Base-by-base conservation (phyloP, 2,113 vertebrate species). In the Miniopterus natalensis region DNA sequence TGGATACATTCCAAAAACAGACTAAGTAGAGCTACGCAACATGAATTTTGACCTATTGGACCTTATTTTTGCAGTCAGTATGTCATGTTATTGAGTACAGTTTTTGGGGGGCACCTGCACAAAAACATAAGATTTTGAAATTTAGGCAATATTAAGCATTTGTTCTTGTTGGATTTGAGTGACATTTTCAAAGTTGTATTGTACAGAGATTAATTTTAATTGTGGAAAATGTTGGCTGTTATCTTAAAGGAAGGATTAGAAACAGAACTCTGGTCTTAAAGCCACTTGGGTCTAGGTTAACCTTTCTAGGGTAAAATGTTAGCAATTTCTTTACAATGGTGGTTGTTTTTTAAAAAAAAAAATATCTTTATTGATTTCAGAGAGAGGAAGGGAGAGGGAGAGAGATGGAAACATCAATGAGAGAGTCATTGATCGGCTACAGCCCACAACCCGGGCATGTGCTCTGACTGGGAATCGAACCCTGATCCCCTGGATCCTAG, bases 141-240 rank as follows among this genome's bases (percentile, higher is more conserved):
- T 66, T 73, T 53, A 74, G 65, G 17, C 71, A 89, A 2, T 66
- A 65, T 27, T 93, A 36, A 42, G 5, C 83, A 75, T 88, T 94
- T 68, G 14, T 73, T 93, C 15, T 36, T 93, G 31, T 86, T 96
- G 53, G 10, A 84, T 36, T 59, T 75, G 20, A 92, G 17, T 68
- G 21, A 63, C 51, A 65, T 88, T 23, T 9, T 86, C 51, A 78
- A 29, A 87, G 14, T 8, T 73, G 0, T 74, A 5, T 74, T 89
- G 4, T 59, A 8, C 12, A 74, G 68, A 90, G 36, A 77, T 68
- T 77, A 71, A 75, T 59, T 8, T 79, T 74, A 88, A 81, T 55
- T 88, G 12, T 59, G 23, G 49, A 55, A 29, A 70, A 87, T 59
- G 78, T 47, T 95, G 6, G 15, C 11, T 75, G 2, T 85, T 86